Conservation (phyloP, 2,888 invertebrate genomes). For the Acronicta leporina region DNA sequence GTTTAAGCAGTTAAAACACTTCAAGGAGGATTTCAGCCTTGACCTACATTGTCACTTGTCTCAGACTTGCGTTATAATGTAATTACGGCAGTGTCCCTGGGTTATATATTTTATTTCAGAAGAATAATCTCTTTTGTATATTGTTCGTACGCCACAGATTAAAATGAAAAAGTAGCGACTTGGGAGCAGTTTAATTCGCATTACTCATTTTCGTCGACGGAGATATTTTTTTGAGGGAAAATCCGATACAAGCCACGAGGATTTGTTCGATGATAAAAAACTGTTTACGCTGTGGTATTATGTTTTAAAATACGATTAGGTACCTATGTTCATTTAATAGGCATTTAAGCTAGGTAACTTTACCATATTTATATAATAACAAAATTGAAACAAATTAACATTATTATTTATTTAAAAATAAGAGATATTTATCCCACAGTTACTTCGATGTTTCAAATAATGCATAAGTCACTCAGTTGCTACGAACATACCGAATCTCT, state of each 20-base stretch:
- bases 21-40: slow-evolving; percentile 12
- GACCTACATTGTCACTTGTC: slow-evolving; percentile 32
- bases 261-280: neutral
- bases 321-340: too few relatives aligned
- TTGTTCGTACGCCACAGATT: slow-evolving; percentile 48
- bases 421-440: too few relatives aligned
- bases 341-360: too few relatives aligned
- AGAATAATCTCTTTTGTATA: slow-evolving; percentile 49
- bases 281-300: neutral
- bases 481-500: too few relatives aligned
- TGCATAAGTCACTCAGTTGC: too few relatives aligned
- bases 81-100: slow-evolving; percentile 37
- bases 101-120: slow-evolving; percentile 47
- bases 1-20: too few relatives aligned
- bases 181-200: slow-evolving; percentile 44
- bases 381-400: too few relatives aligned
- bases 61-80: slow-evolving; percentile 32
- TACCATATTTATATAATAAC: too few relatives aligned
- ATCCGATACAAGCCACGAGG: slow-evolving; percentile 1
- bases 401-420: too few relatives aligned
- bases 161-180: slow-evolving; percentile 50
- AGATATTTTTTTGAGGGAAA: slow-evolving; percentile 15
- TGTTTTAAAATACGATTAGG: too few relatives aligned
- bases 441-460: too few relatives aligned
- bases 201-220: slow-evolving; percentile 44